Evolutionary conservation across 2,797 vertebrate species (phyloP), one percentile per base, ranked within the genome.

Genomic region (Neopelma chrysocephalum): DNA sequence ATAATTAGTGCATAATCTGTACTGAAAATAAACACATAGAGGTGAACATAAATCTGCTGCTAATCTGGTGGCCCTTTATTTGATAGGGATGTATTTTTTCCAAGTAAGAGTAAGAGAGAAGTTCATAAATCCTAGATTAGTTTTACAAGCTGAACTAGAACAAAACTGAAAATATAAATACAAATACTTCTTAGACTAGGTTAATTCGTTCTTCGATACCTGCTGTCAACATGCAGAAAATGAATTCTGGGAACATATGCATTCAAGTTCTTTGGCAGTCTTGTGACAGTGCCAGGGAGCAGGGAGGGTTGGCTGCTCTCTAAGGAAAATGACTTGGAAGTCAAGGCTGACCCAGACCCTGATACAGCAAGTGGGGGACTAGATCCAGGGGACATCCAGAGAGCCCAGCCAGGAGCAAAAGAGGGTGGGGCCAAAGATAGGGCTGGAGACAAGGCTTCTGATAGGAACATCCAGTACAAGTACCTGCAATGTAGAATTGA

Each of bases 261-360:
- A 51, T 95, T 95, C 78, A 79, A 79, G 84, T 62, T 86, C 91
- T 93, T 91, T 87, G 93, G 86, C 87, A 93, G 82, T 82, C 62
- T 68, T 54, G 26, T 69, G 58, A 9, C 40, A 34, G 23, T 27
- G 8, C 31, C n/a, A 56, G 60, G 47, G 21, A 60, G 36, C 9
- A 29, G 50, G 11, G 36, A 72, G n/a, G 27, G 15, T 34, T 69
- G 21, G 8, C 34, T 40, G 25, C 18, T 73, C 3, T 8, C 11
- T 36, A 12, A 21, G 32, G 9, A 65, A 31, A 9, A 3, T 11
- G 3, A 40, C 1, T 3, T 53, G 25, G 23, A 34, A 65, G 13
- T 5, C 0, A 2, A 43, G 42, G 58, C 3, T 84, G 61, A 22
- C 18, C 7, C 47, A 69, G 21, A 22, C 8, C 7, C 25, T 10